Evolutionary conservation across 1,140 invertebrate species (phyloP), one percentile per base, ranked within the genome.

Genomic region (Saxidomus purpurata): DNA sequence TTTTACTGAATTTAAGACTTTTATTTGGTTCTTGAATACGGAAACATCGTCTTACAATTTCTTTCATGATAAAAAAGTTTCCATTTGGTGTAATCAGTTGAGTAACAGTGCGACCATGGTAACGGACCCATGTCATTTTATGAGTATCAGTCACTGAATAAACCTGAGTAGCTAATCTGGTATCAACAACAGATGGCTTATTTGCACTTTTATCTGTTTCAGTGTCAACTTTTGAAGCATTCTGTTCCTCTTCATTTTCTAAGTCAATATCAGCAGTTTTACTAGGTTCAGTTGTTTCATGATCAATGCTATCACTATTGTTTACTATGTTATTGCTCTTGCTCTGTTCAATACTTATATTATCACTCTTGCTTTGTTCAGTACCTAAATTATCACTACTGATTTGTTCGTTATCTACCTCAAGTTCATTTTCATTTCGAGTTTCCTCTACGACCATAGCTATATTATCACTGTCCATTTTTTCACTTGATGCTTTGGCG

Each of bases 41-140:
- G 28, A 79, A 79, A 55, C 76, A 79, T 6, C 76, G 43, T 79
- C 31, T 79, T 55, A 79, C 36, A 52, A 79, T 79, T 79, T 79
- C 76, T 55, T 52, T 55, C 76, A 79, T 52, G 15, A 79, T 79
- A 38, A 79, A 79, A 34, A 79, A 79, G 13, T 49, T 55, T 25
- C 76, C 76, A 59, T 79, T 43, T 6, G 76, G 76, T 36, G 76
- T 52, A 2, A 79, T 79, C 13, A 79, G 49, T 0, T 34, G 49
- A 36, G 76, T 79, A 19, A 79, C 76, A 79, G 47, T 79, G 49
- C 49, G n/a, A 4, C 76, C 76, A 79, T 79, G 76, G 25, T 52
- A 79, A 55, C 76, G 76, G 19, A 79, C 76, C 76, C 76, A 79
- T 31, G 76, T 79, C 47, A 79, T 79, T 79, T 52, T 79, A 55